These are phyloP conservation scores for Periphyllus acericola DNA, from an alignment of 2,888 invertebrate species.

Conservation along the genomic window DNA sequence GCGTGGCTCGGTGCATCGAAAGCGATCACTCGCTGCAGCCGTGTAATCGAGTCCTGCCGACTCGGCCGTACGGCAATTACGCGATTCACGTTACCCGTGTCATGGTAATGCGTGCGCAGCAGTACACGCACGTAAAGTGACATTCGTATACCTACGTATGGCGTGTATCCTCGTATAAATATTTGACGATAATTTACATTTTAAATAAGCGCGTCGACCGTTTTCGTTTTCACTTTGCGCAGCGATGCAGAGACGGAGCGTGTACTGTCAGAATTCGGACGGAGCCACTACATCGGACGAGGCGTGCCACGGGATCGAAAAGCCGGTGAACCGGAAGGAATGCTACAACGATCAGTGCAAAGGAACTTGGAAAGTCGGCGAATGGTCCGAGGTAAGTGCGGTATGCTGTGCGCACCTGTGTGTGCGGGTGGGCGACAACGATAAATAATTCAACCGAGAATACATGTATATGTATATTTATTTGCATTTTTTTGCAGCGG, in stretches of 20 bases:
- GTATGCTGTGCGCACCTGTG: constrained; percentile 30
- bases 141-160: too few species aligned
- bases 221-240: constrained; percentile 55
- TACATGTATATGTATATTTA: not conserved
- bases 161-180: too few species aligned
- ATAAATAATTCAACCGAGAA: constrained; percentile 31
- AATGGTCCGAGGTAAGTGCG: constrained; percentile 88
- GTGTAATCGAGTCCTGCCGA: too few species aligned
- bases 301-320: constrained; percentile 78
- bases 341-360: constrained; percentile 86
- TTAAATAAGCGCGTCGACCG: constrained; percentile 1
- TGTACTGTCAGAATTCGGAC: constrained; percentile 71
- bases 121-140: not conserved
- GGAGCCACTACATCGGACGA: constrained; percentile 69
- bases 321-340: constrained; percentile 81
- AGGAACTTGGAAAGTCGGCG: constrained; percentile 89
- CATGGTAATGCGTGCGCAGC: not conserved
- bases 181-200: constrained; percentile 40
- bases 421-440: constrained; percentile 72
- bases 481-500: not conserved
- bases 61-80: too few species aligned
- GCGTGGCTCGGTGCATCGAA: too few species aligned
- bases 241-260: constrained; percentile 80
- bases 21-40: too few species aligned
- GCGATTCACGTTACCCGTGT: too few species aligned